Percentiles rank a stretch among this genome's conserved stretches.
These are phyloP conservation scores for Holothuria leucospilota DNA, from an alignment of 53 echinoderm and acorn worm genomes.

Conservation along the genomic window DNA sequence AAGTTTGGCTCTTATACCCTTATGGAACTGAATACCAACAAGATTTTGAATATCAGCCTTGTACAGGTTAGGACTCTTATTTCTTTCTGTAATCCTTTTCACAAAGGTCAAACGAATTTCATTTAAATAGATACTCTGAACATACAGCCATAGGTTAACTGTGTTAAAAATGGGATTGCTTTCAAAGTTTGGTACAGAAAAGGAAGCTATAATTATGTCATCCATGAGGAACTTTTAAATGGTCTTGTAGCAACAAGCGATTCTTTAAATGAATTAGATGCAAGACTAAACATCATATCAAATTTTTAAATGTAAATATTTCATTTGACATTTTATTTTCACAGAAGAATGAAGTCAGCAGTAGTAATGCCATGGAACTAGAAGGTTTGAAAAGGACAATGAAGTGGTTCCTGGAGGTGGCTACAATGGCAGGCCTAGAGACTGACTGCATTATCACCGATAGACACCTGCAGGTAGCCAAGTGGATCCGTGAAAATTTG, in stretches of 20 bases:
- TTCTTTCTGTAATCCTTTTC: background rate
- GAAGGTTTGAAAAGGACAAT: slow-evolving; percentile 61
- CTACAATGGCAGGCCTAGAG: slow-evolving; percentile 1
- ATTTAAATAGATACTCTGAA: too few relatives aligned
- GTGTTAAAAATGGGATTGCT: too few relatives aligned
- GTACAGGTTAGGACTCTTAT: slow-evolving; percentile 58
- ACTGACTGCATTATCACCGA: slow-evolving; percentile 57
- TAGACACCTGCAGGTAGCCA: slow-evolving; percentile 60
- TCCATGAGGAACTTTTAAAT: too few relatives aligned
- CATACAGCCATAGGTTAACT: too few relatives aligned
- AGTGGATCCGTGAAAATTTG: slow-evolving; percentile 58
- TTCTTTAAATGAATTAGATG: background rate
- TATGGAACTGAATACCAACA: slow-evolving; percentile 62
- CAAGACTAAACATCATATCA: background rate
- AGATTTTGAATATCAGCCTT: slow-evolving; percentile 65
- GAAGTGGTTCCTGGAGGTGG: slow-evolving; percentile 21
- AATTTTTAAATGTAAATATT: background rate
- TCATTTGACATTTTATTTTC: background rate
- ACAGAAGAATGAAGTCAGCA: slow-evolving; percentile 72
- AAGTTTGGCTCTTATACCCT: slow-evolving; percentile 66
- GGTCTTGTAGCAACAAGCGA: background rate
- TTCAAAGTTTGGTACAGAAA: background rate
- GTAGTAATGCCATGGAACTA: slow-evolving; percentile 68
- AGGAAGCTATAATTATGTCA: too few relatives aligned
- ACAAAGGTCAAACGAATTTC: too few relatives aligned